Base-by-base conservation (phyloP, 2,888 invertebrate species). In the Mantis religiosa region DNA sequence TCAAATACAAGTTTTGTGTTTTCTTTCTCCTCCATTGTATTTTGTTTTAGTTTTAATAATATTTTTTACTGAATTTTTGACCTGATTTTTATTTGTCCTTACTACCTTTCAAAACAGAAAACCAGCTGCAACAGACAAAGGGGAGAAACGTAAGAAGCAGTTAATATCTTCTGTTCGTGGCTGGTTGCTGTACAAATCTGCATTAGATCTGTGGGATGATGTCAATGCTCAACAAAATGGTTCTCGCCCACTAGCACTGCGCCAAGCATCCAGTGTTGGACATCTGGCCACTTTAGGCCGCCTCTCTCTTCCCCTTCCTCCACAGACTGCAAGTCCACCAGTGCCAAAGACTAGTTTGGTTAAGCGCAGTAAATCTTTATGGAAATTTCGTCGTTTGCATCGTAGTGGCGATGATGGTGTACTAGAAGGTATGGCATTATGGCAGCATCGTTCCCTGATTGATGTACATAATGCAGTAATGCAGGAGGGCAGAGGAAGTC, bases 391-490 rank as follows among this genome's bases (percentile, higher is more conserved):
- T 41, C 96, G 97, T 30, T 95, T 96, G 89, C 94, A 94, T 88
- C 41, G 84, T 25, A 95, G 95, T 3, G 95, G 95, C 28, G 95
- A 96, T 89, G 97, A 97, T 90, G 86, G 86, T 20, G 97, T 97
- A 87, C 94, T 97, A 91, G 97, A 97, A 91, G 97, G 97, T 0
- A 97, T 97, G 97, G 96, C 97, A 0, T 94, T 97, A 88, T 97
- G 97, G 97, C 96, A 96, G 92, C 97, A 97, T 92, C 95, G 97
- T 81, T 97, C 97, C 91, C 94, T 97, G 90, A 97, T 97, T 0
- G 97, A 97, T 91, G 95, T 96, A 25, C 94, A 95, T 83, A 94
- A 94, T 27, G 89, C 89, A 28, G 87, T 88, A 25, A 88, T 88
- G 85, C 87, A 85, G 14, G 94, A 95, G 90, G 94, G 94, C 90